Percentiles rank a stretch among this genome's conserved stretches.
These are phyloP conservation scores for Spondyliosoma cantharus DNA, from an alignment of 2,797 vertebrate species.

Conservation along the genomic window DNA sequence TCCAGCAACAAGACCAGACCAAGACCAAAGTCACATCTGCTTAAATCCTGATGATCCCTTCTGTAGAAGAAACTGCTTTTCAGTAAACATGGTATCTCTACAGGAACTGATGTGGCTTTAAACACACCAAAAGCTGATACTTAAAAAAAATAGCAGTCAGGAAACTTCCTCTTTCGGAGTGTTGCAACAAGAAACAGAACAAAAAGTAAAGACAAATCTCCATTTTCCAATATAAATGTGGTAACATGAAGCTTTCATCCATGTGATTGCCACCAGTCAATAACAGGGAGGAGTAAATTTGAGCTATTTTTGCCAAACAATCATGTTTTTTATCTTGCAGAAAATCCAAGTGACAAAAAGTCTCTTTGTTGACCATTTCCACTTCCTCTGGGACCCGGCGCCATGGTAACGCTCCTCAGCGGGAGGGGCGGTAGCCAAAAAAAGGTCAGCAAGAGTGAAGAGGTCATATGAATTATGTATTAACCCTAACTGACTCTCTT, in stretches of 20 bases:
- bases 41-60: neutral
- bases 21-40: neutral
- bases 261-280: constrained; percentile 18
- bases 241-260: constrained; percentile 1
- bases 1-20: neutral
- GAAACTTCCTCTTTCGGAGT: constrained; percentile 14
- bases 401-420: constrained; percentile 66
- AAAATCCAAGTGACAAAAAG: constrained; percentile 65
- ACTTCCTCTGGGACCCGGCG: constrained; percentile 63
- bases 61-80: neutral
- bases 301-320: constrained; percentile 62
- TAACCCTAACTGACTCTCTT: constrained; percentile 49
- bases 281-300: constrained; percentile 5
- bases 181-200: neutral
- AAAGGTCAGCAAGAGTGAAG: constrained; percentile 54
- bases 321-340: constrained; percentile 54
- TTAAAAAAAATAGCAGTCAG: neutral
- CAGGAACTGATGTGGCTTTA: neutral
- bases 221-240: neutral
- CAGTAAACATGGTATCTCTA: neutral
- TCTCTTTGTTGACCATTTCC: constrained; percentile 76
- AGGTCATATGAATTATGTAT: constrained; percentile 83
- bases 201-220: neutral
- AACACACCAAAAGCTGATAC: neutral
- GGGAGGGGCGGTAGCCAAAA: constrained; percentile 30